Percentiles rank a stretch among this genome's conserved stretches.
Conservation (phyloP, 2,888 invertebrate genomes). For the Spodoptera exigua region DNA sequence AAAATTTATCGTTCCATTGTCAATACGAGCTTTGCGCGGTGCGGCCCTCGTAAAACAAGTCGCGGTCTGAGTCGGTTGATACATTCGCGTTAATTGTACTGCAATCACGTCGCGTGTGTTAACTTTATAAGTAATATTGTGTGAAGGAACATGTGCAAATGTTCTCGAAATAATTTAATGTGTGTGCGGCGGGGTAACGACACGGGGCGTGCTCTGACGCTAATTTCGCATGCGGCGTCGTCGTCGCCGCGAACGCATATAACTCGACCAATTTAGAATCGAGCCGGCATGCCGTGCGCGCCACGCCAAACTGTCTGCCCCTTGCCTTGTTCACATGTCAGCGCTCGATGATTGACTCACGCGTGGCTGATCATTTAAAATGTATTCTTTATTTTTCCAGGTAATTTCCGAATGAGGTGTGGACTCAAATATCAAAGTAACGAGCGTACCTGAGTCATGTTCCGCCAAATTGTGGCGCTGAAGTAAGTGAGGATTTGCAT, state of each 20-base stretch:
- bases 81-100: constrained; percentile 63
- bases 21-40: constrained; percentile 38
- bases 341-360: constrained; percentile 41
- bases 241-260: constrained; percentile 60
- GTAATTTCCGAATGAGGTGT: constrained; percentile 52
- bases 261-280: constrained; percentile 71
- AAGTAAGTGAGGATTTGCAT: constrained; percentile 46
- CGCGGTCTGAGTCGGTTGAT: constrained; percentile 49
- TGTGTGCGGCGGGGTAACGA: constrained; percentile 64
- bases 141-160: constrained; percentile 71
- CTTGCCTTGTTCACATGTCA: constrained; percentile 47
- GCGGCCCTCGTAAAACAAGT: constrained; percentile 43
- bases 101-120: constrained; percentile 60
- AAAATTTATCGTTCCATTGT: constrained; percentile 70
- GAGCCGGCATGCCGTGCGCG: constrained; percentile 64
- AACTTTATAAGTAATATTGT: constrained; percentile 64
- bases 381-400: constrained; percentile 60
- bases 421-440: constrained; percentile 13
- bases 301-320: constrained; percentile 76
- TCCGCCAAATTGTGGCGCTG: constrained; percentile 9
- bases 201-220: constrained; percentile 56
- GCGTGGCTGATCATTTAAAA: constrained; percentile 25
- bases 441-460: constrained; percentile 7
- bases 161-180: constrained; percentile 77
- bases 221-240: constrained; percentile 62